A percentile compares a stretch with the other conserved stretches of the same genome.
phyloP scores from a whole-genome alignment of 2,797 vertebrate species.

The Sebastes steindachneri region DNA sequence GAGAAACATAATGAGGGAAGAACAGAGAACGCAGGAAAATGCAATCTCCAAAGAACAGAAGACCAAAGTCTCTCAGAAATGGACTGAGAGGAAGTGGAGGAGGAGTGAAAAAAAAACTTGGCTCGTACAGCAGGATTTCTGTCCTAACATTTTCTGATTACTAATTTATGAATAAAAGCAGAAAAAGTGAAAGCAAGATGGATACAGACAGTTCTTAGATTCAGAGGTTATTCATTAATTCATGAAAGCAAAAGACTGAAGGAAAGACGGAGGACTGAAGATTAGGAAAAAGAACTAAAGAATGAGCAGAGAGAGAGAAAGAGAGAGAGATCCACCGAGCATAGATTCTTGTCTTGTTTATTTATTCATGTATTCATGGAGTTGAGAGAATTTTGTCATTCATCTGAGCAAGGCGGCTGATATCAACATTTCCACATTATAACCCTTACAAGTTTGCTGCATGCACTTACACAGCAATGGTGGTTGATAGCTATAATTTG shows the following conservation, averaged over 20 bases:
- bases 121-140: slow-evolving; percentile 54
- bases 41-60: slow-evolving; percentile 54
- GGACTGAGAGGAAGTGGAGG: slow-evolving; percentile 29
- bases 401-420: slow-evolving; percentile 66
- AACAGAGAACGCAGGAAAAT: slow-evolving; percentile 51
- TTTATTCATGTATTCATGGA: slow-evolving; percentile 80
- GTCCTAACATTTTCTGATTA: slow-evolving; percentile 74
- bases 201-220: slow-evolving; percentile 73
- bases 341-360: slow-evolving; percentile 67
- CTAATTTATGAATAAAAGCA: slow-evolving; percentile 78
- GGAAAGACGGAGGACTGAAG: slow-evolving; percentile 59
- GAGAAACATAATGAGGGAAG: slow-evolving; percentile 52
- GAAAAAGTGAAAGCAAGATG: slow-evolving; percentile 66
- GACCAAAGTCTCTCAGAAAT: slow-evolving; percentile 53
- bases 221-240: slow-evolving; percentile 78
- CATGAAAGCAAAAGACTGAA: slow-evolving; percentile 79
- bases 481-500: slow-evolving; percentile 36
- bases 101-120: slow-evolving; percentile 12
- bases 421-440: slow-evolving; percentile 70
- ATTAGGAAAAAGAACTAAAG: slow-evolving; percentile 60
- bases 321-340: slow-evolving; percentile 52
- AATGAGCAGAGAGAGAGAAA: slow-evolving; percentile 51
- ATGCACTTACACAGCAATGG: slow-evolving; percentile 27
- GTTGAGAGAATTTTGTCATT: slow-evolving; percentile 72
- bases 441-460: slow-evolving; percentile 54